Evolutionary conservation across 2,888 invertebrate species (phyloP), one percentile per base, ranked within the genome.

Genomic region (Limulus polyphemus): DNA sequence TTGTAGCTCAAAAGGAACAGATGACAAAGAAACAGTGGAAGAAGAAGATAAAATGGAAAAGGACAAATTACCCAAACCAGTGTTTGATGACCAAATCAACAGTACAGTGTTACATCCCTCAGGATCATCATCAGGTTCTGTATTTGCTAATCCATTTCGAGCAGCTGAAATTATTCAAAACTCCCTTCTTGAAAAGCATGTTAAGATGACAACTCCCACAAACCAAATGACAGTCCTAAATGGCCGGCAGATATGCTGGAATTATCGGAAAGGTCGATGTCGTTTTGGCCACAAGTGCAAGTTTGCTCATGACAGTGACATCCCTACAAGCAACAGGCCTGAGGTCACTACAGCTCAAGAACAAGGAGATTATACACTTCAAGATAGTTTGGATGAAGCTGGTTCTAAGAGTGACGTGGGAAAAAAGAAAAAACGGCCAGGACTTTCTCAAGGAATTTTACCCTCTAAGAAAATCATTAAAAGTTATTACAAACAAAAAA

Each of bases 251-350:
- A 87, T 93, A 65, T 94, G 94, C 76, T 93, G 90, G 89, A 93
- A 90, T 77, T 90, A 91, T 75, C 81, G 90, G 50, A 91, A 90
- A 75, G 92, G 93, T 1, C 82, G 86, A 48, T 94, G 94, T 75
- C 82, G 90, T 58, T 92, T 91, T 77, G 93, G 93, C 0, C 89
- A 90, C 73, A 90, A 88, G 72, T 94, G 94, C 75, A 88, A 88
- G 70, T 94, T 86, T 76, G 91, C 90, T 0, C 93, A 94, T 76
- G 91, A 90, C 72, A 88, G 89, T 0, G 91, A 92, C 75, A 78
- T 90, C 14, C 57, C 64, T n/a, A 56, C 54, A 16, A 55, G 50
- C 14, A 50, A 50, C 10, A 14, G 13, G 50, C 14, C 50, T 50
- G 50, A n/a, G 50, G 13, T 14, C 50, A 50, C 13, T 14, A 50